Evolutionary conservation across 2,113 vertebrate genomes (phyloP).

Genomic region (Sprattus sprattus): DNA sequence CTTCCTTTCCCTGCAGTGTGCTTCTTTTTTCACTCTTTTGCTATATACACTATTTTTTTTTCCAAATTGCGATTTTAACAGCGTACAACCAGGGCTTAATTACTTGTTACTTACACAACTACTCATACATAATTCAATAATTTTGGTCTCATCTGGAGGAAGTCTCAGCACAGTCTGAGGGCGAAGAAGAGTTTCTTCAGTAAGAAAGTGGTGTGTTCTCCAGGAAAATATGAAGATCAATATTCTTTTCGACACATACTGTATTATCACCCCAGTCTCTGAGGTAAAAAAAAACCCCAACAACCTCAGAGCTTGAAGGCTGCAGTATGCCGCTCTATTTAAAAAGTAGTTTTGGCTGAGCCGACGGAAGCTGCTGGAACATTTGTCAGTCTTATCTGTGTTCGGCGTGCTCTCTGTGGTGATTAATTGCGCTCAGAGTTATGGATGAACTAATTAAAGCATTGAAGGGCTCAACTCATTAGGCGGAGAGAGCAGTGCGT

Average conservation of each 20-base stretch:
- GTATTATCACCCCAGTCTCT: neutral
- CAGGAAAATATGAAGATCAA: neutral
- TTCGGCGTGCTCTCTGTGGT: slow-evolving; percentile 56
- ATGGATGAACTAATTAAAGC: slow-evolving; percentile 74
- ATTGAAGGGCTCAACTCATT: slow-evolving; percentile 69
- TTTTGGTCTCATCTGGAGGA: neutral
- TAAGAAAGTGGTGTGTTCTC: neutral
- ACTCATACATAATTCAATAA: neutral
- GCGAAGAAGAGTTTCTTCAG: neutral
- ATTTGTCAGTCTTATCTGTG: slow-evolving; percentile 70
- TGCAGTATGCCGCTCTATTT: neutral
- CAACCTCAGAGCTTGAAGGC: neutral
- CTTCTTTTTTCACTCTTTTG: neutral
- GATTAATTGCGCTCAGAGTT: slow-evolving; percentile 73
- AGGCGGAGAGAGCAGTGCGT: slow-evolving; percentile 48
- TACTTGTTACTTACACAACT: neutral
- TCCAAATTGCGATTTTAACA: neutral
- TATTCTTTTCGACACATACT: neutral
- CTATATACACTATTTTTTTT: neutral
- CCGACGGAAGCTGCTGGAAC: slow-evolving; percentile 46
- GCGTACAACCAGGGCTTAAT: neutral
- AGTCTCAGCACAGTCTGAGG: neutral
- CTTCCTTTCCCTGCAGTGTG: neutral
- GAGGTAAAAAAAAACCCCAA: neutral
- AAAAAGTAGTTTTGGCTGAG: neutral